A percentile compares a stretch with the other conserved stretches of the same genome.
phyloP scores from a whole-genome alignment of 2,888 invertebrate genomes.

The Alitta virens region DNA sequence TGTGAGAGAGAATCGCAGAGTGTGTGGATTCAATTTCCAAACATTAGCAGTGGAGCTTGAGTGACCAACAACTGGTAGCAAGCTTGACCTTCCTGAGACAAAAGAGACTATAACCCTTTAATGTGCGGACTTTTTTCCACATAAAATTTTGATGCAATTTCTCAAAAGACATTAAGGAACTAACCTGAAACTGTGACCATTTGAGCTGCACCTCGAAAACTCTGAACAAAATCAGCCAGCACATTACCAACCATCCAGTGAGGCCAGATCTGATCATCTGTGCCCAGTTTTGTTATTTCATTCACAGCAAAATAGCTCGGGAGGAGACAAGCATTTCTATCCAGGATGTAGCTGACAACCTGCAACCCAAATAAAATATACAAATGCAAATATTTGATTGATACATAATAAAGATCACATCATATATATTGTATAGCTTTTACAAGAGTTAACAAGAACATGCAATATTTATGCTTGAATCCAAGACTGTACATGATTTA shows the following conservation, averaged over 20 bases:
- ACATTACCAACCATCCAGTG: constrained; percentile 90
- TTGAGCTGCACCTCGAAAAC: constrained; percentile 89
- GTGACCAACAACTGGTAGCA: constrained; percentile 88
- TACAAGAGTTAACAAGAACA: no score
- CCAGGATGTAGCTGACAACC: constrained; percentile 83
- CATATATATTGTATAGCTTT: no score
- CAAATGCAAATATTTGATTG: no score
- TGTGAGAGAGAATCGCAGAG: constrained; percentile 70
- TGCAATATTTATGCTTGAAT: no score
- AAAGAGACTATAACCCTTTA: background rate
- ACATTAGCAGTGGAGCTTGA: constrained; percentile 76
- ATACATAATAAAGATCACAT: no score
- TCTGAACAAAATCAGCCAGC: constrained; percentile 85
- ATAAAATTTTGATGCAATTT: background rate
- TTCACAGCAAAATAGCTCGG: constrained; percentile 95
- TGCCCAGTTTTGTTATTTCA: constrained; percentile 86
- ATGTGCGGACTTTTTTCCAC: background rate
- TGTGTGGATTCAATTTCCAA: constrained; percentile 86
- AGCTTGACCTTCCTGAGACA: constrained; percentile 69
- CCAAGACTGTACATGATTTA: no score
- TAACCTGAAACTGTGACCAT: constrained; percentile 78
- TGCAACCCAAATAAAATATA: no score
- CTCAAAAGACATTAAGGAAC: background rate
- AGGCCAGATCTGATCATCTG: constrained; percentile 77
- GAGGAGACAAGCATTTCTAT: constrained; percentile 84